These are phyloP conservation scores for Bombylius major DNA, from an alignment of 2,888 invertebrate genomes.

Conservation along the genomic window DNA sequence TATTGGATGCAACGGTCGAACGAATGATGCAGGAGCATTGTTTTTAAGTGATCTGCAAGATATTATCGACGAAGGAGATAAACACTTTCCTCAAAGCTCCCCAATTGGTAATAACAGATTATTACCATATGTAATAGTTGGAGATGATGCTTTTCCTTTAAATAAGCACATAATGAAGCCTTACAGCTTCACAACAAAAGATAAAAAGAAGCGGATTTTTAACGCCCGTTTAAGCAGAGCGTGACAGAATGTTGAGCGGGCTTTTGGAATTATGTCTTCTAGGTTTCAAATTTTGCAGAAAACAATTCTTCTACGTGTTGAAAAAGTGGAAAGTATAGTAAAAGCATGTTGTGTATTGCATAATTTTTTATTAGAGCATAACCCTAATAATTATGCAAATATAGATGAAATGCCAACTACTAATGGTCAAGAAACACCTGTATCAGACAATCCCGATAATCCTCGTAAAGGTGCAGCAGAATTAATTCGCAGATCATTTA, in stretches of 20 bases:
- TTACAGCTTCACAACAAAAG: background rate
- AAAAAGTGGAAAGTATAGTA: background rate
- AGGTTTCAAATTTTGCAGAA: background rate
- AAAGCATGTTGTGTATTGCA: background rate
- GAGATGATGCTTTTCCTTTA: too few species aligned
- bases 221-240: background rate
- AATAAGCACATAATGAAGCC: background rate
- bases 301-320: background rate
- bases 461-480: background rate
- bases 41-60: too few species aligned
- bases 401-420: background rate
- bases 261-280: background rate
- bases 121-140: too few species aligned
- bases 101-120: too few species aligned
- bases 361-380: background rate
- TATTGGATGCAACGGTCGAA: too few species aligned
- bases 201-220: background rate
- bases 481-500: background rate
- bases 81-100: too few species aligned
- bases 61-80: too few species aligned
- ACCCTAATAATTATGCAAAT: background rate
- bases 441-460: background rate
- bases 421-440: background rate
- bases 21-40: too few species aligned
- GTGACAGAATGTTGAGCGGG: background rate